Evolutionary conservation across 2,888 invertebrate genomes (phyloP).

Genomic region (Antheraea assamensis): DNA sequence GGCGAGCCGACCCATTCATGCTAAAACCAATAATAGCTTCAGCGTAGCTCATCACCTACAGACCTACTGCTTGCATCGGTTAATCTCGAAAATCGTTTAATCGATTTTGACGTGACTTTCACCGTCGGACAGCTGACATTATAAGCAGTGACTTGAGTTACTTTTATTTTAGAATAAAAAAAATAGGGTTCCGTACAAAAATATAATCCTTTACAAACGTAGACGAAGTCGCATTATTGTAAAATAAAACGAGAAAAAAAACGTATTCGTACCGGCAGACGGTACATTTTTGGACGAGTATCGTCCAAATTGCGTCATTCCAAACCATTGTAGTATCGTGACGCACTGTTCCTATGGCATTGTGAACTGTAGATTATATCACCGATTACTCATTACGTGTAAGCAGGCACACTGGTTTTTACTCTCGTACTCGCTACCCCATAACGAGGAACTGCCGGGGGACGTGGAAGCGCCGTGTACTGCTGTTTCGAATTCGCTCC

Average conservation of each 20-base stretch:
- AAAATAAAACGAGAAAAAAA: background rate
- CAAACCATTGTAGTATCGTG: conserved; percentile 33
- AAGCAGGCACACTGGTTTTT: conserved; percentile 36
- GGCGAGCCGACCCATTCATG: no score
- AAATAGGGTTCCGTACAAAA: no score
- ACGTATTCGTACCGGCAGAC: background rate
- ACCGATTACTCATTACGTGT: conserved; percentile 41
- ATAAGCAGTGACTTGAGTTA: no score
- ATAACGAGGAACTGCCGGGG: conserved; percentile 10
- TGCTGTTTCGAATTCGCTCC: conserved; percentile 36
- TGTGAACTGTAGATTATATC: conserved; percentile 36
- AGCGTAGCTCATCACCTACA: no score
- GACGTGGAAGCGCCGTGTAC: conserved; percentile 32
- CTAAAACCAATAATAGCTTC: no score
- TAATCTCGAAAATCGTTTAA: no score
- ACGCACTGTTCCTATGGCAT: conserved; percentile 34
- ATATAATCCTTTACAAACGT: no score
- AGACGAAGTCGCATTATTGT: background rate
- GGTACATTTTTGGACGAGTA: conserved; percentile 22
- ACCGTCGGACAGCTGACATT: no score
- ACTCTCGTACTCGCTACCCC: conserved; percentile 31
- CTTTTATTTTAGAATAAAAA: no score
- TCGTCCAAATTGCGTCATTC: conserved; percentile 29
- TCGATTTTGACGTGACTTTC: no score
- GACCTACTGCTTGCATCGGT: no score